A percentile compares a stretch with the other conserved stretches of the same genome.
These are phyloP conservation scores for Gadus macrocephalus DNA, from an alignment of 2,113 vertebrate genomes.

Conservation along the genomic window DNA sequence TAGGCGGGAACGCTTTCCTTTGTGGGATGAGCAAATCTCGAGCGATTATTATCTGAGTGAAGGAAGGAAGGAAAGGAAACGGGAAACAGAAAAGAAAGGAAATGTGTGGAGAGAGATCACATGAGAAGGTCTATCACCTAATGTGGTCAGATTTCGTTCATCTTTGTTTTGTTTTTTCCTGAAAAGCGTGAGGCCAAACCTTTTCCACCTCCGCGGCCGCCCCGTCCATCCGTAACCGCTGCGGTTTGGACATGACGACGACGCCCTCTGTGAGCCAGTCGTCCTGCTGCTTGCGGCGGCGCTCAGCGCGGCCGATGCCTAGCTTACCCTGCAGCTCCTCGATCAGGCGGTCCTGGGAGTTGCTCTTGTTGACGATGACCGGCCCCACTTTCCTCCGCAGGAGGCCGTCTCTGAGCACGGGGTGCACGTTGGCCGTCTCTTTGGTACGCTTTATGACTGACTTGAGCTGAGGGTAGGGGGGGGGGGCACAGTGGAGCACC, in stretches of 20 bases:
- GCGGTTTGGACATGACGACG: slow-evolving; percentile 80
- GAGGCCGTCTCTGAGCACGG: slow-evolving; percentile 87
- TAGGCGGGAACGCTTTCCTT: slow-evolving; percentile 78
- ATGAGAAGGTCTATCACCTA: slow-evolving; percentile 16
- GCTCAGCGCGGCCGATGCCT: slow-evolving; percentile 79
- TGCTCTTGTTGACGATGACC: slow-evolving; percentile 83
- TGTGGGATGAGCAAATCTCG: slow-evolving; percentile 81
- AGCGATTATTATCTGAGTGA: slow-evolving; percentile 84
- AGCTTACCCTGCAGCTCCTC: slow-evolving; percentile 91
- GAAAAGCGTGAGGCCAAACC: slow-evolving; percentile 53
- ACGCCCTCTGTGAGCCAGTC: slow-evolving; percentile 90
- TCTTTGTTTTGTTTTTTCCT: too few species aligned
- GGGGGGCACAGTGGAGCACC: slow-evolving; percentile 30
- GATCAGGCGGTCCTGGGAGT: slow-evolving; percentile 85
- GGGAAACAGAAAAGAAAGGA: slow-evolving; percentile 47
- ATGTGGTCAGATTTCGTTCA: neutral
- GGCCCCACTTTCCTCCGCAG: slow-evolving; percentile 87
- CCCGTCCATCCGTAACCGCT: slow-evolving; percentile 69
- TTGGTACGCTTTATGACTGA: slow-evolving; percentile 95
- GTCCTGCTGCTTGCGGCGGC: slow-evolving; percentile 67
- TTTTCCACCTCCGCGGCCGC: slow-evolving; percentile 81
- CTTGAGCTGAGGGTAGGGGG: slow-evolving; percentile 80
- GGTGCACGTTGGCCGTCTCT: slow-evolving; percentile 87
- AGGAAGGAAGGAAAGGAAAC: slow-evolving; percentile 29
- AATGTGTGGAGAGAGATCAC: slow-evolving; percentile 16